Evolutionary conservation across 2,113 vertebrate genomes (phyloP), one percentile per base, ranked within the genome.

Genomic region (Cebus imitator): DNA sequence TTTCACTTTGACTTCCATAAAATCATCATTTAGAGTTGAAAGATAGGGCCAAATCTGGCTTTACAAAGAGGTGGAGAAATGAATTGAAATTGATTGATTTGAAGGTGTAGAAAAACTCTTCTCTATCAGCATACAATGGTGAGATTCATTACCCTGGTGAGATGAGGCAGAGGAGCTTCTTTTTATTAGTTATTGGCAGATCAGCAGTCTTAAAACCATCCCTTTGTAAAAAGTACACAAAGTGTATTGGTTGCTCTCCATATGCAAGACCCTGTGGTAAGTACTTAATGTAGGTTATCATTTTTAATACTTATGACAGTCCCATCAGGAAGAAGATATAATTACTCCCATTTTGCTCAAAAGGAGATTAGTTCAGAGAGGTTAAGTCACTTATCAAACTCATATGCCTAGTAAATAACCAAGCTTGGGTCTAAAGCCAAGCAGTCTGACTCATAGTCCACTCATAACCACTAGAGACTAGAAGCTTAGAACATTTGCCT

Each of bases 1-100:
- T 97, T 97, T 97, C n/a, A 89, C 73, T 95, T 92, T 92, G 76
- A 90, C 64, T 73, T 95, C 83, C 66, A 75, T 82, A 88, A 97
- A 95, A 79, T 87, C 35, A 45, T 84, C 75, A 66, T n/a, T 86
- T 85, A 12, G 72, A 50, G 68, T 50, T 96, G 73, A 96, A 96
- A 91, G 57, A 79, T 8, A 72, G 75, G 76, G 76, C 73, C 89
- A 82, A 75, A 72, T 25, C 25, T 87, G 72, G 70, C 52, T 96
- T 96, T 87, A 58, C 40, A 87, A 93, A 58, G 55, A 90, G n/a
- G 75, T 85, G 16, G 83, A 13, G 72, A 91, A 92, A 96, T 88
- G 90, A 96, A 95, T 82, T 83, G 89, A 92, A 91, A 97, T 81
- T 81, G 79, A 97, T 93, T 93, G 79, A 95, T 90, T 57, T 40